Evolutionary conservation across 2,888 invertebrate species (phyloP).

Genomic region (Drosophila infuscata): DNA sequence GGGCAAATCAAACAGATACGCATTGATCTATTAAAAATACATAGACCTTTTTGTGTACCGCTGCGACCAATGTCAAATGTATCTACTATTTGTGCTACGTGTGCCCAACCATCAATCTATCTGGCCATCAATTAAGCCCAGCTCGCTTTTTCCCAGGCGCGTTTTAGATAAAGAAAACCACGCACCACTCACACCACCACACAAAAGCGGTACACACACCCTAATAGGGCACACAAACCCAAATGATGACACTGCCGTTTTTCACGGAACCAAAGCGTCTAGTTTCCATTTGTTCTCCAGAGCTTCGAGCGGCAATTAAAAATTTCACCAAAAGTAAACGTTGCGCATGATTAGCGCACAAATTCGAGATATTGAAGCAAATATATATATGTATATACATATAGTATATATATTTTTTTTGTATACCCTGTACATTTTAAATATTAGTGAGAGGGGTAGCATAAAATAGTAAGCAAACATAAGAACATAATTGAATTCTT

Average conservation of each 20-base stretch:
- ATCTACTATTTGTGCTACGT: constrained; percentile 40
- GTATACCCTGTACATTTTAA: constrained; percentile 25
- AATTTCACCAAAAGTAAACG: constrained; percentile 70
- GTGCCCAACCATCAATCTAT: constrained; percentile 26
- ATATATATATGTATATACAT: constrained; percentile 10
- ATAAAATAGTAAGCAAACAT: not conserved
- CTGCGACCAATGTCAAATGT: constrained; percentile 45
- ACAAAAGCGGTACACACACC: constrained; percentile 24
- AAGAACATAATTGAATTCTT: not conserved
- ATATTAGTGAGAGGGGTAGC: not conserved
- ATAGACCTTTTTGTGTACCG: constrained; percentile 39
- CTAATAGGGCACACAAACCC: constrained; percentile 38
- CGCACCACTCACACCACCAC: constrained; percentile 43
- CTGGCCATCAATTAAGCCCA: constrained; percentile 66
- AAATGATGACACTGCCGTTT: constrained; percentile 67
- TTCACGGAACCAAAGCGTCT: constrained; percentile 52
- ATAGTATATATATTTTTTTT: not conserved
- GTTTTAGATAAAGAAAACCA: constrained; percentile 63
- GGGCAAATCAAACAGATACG: constrained; percentile 63
- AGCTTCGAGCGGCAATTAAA: constrained; percentile 67
- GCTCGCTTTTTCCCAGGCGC: constrained; percentile 71
- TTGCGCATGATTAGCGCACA: constrained; percentile 76
- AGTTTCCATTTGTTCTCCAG: constrained; percentile 39
- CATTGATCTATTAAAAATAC: constrained; percentile 49
- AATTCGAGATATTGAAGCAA: constrained; percentile 52